A percentile compares a stretch with the other conserved stretches of the same genome.
Conservation (phyloP, 2,797 vertebrate genomes). For the Xenentodon cancila region DNA sequence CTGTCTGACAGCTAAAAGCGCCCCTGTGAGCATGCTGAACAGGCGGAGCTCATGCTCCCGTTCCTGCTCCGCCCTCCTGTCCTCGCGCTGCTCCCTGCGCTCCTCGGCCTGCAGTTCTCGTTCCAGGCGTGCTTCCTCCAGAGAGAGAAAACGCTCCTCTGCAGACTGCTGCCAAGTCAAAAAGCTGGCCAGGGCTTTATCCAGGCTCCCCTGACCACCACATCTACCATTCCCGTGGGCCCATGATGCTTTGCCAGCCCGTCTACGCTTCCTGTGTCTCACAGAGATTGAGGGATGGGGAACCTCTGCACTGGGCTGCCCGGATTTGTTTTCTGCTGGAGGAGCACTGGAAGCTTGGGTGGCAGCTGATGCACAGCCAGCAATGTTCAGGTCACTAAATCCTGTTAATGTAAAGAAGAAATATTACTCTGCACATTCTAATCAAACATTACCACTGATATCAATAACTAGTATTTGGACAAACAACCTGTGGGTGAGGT, state of each 20-base stretch:
- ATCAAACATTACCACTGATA: not conserved
- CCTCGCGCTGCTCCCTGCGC: conserved; percentile 85
- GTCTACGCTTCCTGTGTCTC: conserved; percentile 80
- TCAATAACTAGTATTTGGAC: not conserved
- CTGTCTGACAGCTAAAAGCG: conserved; percentile 70
- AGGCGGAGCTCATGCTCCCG: conserved; percentile 87
- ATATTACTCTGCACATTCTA: not conserved
- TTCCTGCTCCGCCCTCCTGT: conserved; percentile 83
- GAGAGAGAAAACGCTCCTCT: conserved; percentile 83
- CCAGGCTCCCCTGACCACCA: conserved; percentile 53
- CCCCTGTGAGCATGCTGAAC: conserved; percentile 85
- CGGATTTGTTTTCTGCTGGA: conserved; percentile 38
- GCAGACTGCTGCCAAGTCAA: conserved; percentile 77
- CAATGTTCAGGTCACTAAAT: conserved; percentile 83
- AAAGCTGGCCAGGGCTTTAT: conserved; percentile 82
- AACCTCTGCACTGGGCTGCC: conserved; percentile 39
- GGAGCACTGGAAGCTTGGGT: conserved; percentile 53
- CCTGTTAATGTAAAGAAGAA: conserved; percentile 64
- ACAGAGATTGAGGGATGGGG: conserved; percentile 22
- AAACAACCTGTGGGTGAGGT: conserved; percentile 86
- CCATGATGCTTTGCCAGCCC: conserved; percentile 65
- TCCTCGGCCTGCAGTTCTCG: conserved; percentile 84
- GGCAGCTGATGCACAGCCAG: conserved; percentile 67
- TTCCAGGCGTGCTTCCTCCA: conserved; percentile 84
- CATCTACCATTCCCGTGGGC: conserved; percentile 43